Evolutionary conservation across 1,140 invertebrate genomes (phyloP).

Genomic region (Drosophila sp.): DNA sequence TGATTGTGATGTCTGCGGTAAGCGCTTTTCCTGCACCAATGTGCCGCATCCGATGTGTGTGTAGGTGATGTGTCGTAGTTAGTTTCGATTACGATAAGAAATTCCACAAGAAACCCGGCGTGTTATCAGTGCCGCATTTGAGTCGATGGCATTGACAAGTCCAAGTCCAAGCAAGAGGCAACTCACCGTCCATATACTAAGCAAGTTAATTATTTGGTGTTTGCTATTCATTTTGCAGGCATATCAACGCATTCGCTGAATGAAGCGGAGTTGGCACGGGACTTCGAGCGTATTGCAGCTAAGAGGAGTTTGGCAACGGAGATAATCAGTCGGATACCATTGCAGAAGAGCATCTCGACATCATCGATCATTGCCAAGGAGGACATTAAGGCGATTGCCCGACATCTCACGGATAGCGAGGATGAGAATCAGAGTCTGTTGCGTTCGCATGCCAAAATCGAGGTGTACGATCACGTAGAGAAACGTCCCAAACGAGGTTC

Average conservation of each 20-base stretch:
- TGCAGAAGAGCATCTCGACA: conserved; percentile 96
- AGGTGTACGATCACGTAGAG: conserved; percentile 91
- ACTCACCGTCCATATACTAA: conserved; percentile 9
- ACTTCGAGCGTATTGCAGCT: conserved; percentile 87
- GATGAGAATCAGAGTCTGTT: conserved; percentile 84
- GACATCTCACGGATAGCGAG: conserved; percentile 84
- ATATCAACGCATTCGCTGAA: conserved; percentile 93
- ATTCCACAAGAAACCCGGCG: conserved; percentile 65
- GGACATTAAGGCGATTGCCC: conserved; percentile 77
- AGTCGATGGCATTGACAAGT: conserved; percentile 45
- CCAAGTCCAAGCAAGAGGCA: conserved; percentile 33
- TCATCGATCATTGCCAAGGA: conserved; percentile 87
- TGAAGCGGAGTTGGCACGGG: conserved; percentile 91
- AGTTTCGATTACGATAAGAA: conserved; percentile 73
- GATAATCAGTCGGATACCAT: conserved; percentile 90
- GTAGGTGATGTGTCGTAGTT: conserved; percentile 52
- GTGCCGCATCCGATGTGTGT: conserved; percentile 26
- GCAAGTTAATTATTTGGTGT: conserved; percentile 18
- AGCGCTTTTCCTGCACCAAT: conserved; percentile 10
- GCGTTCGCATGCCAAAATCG: conserved; percentile 84
- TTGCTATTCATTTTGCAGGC: conserved; percentile 66
- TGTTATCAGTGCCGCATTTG: conserved; percentile 50
- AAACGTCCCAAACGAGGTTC: conserved; percentile 94
- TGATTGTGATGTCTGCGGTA: not conserved
- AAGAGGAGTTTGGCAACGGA: conserved; percentile 87